Percentiles rank a stretch among this genome's conserved stretches.
phyloP scores from a whole-genome alignment of 2,888 invertebrate genomes.

The Thelaira solivaga region DNA sequence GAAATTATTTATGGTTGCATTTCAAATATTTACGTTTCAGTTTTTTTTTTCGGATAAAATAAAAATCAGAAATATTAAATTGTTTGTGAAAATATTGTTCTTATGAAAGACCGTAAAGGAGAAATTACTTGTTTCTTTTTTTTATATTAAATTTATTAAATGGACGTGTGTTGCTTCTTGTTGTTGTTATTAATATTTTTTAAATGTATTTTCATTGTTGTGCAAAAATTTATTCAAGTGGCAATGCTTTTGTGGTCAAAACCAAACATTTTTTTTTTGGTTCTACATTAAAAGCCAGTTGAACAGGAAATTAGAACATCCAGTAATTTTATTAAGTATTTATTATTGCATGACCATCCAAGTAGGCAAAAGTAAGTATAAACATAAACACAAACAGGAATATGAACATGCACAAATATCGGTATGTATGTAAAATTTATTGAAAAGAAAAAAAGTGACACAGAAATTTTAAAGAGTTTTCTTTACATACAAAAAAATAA shows the following conservation, averaged over 20 bases:
- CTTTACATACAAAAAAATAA: not conserved
- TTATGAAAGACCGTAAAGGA: constrained; percentile 4
- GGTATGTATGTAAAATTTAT: not conserved
- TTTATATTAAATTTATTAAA: constrained; percentile 11
- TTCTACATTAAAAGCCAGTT: not conserved
- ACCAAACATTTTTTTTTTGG: constrained; percentile 37
- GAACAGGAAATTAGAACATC: not conserved
- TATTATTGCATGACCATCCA: not conserved
- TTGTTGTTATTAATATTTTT: not conserved
- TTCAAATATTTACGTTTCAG: not conserved
- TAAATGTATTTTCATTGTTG: constrained; percentile 19
- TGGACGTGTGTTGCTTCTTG: not conserved
- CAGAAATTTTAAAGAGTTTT: not conserved
- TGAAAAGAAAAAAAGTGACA: not conserved
- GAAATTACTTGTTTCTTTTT: not conserved
- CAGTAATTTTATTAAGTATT: not conserved
- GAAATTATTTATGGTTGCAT: constrained; percentile 17
- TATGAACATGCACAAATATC: not conserved
- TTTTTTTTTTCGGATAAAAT: not conserved
- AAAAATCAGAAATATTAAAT: constrained; percentile 5
- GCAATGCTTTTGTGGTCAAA: constrained; percentile 58
- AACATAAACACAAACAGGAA: no score
- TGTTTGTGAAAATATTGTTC: constrained; percentile 3
- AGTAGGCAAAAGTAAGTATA: not conserved
- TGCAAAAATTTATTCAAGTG: constrained; percentile 48